phyloP scores from a whole-genome alignment of 92 coral and sea anemone genomes.

The Bergia sp. region DNA sequence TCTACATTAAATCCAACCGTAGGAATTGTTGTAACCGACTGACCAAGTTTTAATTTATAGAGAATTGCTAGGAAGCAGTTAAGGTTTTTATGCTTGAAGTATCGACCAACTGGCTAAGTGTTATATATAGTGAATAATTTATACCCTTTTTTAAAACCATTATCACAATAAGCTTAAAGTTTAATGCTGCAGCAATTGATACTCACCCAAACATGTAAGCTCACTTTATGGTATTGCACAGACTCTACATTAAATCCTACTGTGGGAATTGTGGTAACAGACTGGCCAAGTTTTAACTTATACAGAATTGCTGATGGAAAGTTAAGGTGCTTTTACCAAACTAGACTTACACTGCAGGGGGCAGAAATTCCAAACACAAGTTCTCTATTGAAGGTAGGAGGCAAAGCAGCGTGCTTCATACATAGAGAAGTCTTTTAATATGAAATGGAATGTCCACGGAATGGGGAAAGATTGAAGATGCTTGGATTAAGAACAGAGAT shows the following conservation, averaged over 20 bases:
- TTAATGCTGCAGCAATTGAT: not conserved
- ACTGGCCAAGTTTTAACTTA: constrained; percentile 96
- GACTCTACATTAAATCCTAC: constrained; percentile 99
- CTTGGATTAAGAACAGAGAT: no score
- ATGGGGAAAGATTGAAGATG: no score
- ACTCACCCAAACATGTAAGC: constrained; percentile 99
- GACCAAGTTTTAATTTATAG: constrained; percentile 96
- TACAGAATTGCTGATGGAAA: constrained; percentile 81
- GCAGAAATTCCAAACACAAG: not conserved
- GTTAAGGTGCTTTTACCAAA: constrained; percentile 56
- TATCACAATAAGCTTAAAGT: not conserved
- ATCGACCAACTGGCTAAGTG: not conserved
- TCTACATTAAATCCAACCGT: constrained; percentile 99
- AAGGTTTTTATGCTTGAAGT: constrained; percentile 11
- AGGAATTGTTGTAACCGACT: constrained; percentile 98
- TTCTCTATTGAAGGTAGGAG: not conserved
- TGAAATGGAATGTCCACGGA: no score
- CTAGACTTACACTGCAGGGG: not conserved
- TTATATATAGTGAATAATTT: no score
- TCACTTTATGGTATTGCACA: constrained; percentile 84
- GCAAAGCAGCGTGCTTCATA: not conserved
- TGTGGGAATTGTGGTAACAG: constrained; percentile 98
- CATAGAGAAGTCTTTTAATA: no score
- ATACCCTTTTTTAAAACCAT: not conserved
- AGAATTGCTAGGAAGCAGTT: constrained; percentile 62